Evolutionary conservation across 1,140 invertebrate species (phyloP).

Genomic region (Solen grandis): DNA sequence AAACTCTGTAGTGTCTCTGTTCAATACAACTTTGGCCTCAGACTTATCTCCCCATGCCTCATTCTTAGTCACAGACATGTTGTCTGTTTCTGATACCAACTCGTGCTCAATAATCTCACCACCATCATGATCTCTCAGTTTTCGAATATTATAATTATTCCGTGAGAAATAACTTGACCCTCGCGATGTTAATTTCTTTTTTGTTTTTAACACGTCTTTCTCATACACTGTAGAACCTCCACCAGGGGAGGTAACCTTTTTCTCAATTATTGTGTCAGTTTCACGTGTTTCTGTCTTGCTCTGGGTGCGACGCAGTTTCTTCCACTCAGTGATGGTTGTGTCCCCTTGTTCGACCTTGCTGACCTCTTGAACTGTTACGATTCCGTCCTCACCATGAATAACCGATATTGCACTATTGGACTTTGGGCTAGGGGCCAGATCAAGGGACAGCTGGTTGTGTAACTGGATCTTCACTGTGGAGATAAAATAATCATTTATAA

Average conservation of each 20-base stretch:
- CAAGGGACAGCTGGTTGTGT: conserved; percentile 17
- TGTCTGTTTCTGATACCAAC: conserved; percentile 65
- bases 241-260: conserved; percentile 65
- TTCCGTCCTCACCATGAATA: conserved; percentile 64
- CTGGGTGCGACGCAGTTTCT: conserved; percentile 80
- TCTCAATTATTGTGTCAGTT: conserved; percentile 84
- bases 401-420: conserved; percentile 61
- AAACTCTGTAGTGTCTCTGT: conserved; percentile 31
- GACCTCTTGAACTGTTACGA: conserved; percentile 66
- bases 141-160: conserved; percentile 61
- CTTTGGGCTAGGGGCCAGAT: background rate
- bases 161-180: conserved; percentile 73
- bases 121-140: conserved; percentile 62
- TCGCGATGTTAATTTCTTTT: conserved; percentile 68
- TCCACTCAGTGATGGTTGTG: conserved; percentile 78
- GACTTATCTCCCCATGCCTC: conserved; percentile 71
- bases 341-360: conserved; percentile 62
- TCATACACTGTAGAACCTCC: conserved; percentile 65
- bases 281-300: conserved; percentile 90
- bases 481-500: background rate
- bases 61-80: conserved; percentile 69
- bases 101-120: conserved; percentile 70
- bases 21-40: conserved; percentile 60
- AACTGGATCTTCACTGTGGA: conserved; percentile 16
- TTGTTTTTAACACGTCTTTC: conserved; percentile 71